Evolutionary conservation across 37 sponge, comb jelly and placozoan genomes (phyloP), one percentile per base, ranked within the genome.

Genomic region (Sycon ciliatum): DNA sequence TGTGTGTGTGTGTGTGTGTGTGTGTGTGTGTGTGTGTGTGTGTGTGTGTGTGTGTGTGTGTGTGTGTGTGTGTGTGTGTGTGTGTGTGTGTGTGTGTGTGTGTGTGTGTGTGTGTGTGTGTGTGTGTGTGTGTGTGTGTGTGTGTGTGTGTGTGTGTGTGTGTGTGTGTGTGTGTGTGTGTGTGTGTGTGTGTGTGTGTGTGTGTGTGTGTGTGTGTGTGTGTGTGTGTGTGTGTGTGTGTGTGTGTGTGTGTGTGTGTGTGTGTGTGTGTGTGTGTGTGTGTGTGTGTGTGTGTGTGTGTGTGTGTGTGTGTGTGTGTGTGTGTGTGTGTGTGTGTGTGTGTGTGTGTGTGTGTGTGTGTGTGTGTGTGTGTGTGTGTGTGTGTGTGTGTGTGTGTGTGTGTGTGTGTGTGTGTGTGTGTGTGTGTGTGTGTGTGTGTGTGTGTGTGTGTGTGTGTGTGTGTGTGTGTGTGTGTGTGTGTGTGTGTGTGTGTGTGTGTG

Each of bases 81-180:
- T 4, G 54, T n/a, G 34, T 76, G 54, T 28, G 56, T 76, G 68
- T 65, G 7, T 36, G 26, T 13, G 49, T 74, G n/a, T 69, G n/a
- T 39, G 71, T 42, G 49, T 42, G 49, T 42, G 49, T 42, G 49
- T 42, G 49, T 42, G 49, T 42, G 49, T 42, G 49, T 42, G 49
- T 42, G 49, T 42, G 49, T 42, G 49, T 42, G 49, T 42, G 49
- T 42, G 49, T 42, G 13, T 16, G 49, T 42, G 49, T 42, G 49
- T 42, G 49, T 42, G 49, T 42, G 49, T 42, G 49, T 42, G 49
- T 13, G 49, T 42, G 49, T 13, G 49, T 42, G 49, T 42, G 71
- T 70, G 71, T 70, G 71, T 70, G 71, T 26, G 54, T 70, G 71
- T 52, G 55, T 70, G 71, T 70, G 71, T 70, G 71, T 70, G 55